These are phyloP conservation scores for Pseudorasbora parva DNA, from an alignment of 2,113 vertebrate genomes.

Conservation along the genomic window DNA sequence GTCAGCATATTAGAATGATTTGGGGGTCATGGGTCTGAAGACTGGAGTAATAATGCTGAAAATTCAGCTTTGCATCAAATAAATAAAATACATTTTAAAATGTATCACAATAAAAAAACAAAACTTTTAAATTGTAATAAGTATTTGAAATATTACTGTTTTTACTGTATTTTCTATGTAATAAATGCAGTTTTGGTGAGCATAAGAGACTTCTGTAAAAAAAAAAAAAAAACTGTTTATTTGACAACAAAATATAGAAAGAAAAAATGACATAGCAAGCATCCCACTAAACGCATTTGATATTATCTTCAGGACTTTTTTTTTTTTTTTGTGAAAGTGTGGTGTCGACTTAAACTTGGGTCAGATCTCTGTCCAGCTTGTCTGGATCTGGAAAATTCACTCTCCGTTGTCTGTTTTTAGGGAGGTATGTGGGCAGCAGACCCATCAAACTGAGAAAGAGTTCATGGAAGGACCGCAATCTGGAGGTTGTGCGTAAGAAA, in stretches of 20 bases:
- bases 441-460: conserved; percentile 95
- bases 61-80: neutral
- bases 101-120: neutral
- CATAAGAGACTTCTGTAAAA: neutral
- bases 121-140: neutral
- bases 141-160: neutral
- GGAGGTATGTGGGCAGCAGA: conserved; percentile 90
- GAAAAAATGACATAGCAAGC: neutral
- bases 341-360: neutral
- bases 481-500: conserved; percentile 90
- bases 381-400: neutral
- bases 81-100: neutral
- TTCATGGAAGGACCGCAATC: conserved; percentile 92
- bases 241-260: neutral
- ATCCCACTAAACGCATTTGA: neutral
- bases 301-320: neutral
- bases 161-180: neutral
- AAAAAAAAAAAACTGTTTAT: neutral
- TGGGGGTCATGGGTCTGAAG: neutral
- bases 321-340: neutral
- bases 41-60: neutral
- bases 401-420: conserved; percentile 62
- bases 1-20: neutral
- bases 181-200: neutral
- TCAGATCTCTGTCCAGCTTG: neutral